These are phyloP conservation scores for Odobenus rosmarus DNA, from an alignment of 2,113 vertebrate genomes.

Conservation along the genomic window DNA sequence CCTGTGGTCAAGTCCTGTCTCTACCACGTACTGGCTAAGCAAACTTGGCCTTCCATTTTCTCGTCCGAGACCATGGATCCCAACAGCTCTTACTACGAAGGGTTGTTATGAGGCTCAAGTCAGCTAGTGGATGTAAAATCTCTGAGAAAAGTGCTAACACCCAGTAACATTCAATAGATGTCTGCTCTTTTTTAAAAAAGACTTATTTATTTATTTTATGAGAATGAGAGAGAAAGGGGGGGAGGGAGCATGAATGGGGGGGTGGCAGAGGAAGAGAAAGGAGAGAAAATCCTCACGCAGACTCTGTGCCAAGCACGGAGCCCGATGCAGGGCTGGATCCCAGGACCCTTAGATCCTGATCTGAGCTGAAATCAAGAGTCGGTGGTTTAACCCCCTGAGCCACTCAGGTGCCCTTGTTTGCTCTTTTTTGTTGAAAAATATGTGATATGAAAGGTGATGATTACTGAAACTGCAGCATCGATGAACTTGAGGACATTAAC, in stretches of 20 bases:
- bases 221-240: no score
- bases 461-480: not conserved
- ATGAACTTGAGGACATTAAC: not conserved
- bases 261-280: not conserved
- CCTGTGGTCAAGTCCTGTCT: not conserved
- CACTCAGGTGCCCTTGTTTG: not conserved
- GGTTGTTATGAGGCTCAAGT: not conserved
- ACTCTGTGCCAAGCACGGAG: not conserved
- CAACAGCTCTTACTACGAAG: rapidly evolving
- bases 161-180: not conserved
- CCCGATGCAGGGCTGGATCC: not conserved
- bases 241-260: no score
- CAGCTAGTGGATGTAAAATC: not conserved
- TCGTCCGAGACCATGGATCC: not conserved
- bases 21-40: rapidly evolving
- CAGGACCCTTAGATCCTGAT: not conserved
- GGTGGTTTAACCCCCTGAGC: not conserved
- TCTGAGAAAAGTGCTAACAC: not conserved
- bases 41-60: not conserved
- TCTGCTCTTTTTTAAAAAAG: not conserved
- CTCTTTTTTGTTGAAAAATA: not conserved
- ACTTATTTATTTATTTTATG: not conserved
- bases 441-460: not conserved
- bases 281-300: not conserved
- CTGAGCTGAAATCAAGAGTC: not conserved